Evolutionary conservation across 1,140 invertebrate species (phyloP).

Genomic region (Ceratoteleas bidentatus): DNA sequence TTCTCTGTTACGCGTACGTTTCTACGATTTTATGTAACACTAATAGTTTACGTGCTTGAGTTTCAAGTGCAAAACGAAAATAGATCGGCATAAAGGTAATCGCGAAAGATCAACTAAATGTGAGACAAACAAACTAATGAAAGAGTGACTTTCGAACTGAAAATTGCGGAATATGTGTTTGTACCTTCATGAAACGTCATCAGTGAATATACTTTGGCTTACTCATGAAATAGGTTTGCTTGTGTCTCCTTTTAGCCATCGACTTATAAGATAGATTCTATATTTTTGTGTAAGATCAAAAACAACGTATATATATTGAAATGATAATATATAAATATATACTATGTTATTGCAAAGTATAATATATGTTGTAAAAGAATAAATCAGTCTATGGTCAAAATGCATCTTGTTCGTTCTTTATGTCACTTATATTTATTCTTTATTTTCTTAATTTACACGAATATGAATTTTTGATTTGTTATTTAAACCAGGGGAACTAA

Average conservation of each 20-base stretch:
- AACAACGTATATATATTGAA: conserved; percentile 70
- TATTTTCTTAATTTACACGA: no score
- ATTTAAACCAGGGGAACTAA: no score
- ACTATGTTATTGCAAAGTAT: conserved; percentile 77
- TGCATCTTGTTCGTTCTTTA: conserved; percentile 26
- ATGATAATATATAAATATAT: conserved; percentile 75
- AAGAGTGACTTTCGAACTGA: conserved; percentile 7
- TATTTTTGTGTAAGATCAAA: conserved; percentile 79
- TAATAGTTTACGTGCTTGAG: no score
- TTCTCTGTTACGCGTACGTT: no score
- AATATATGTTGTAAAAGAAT: conserved; percentile 81
- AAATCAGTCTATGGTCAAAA: conserved; percentile 80
- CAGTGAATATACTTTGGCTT: conserved; percentile 33
- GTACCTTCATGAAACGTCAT: conserved; percentile 27
- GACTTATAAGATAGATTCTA: conserved; percentile 78
- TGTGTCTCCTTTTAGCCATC: conserved; percentile 71
- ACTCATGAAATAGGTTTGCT: conserved; percentile 69
- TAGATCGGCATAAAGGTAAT: no score
- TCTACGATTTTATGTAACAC: no score
- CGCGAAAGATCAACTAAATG: no score
- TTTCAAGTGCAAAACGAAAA: no score
- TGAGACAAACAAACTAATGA: background rate
- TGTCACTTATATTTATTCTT: background rate
- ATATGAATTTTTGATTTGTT: no score
- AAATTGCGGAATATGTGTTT: conserved; percentile 13